These are phyloP conservation scores for Steinernema scapterisci DNA, from an alignment of 2,888 invertebrate species.

Conservation along the genomic window DNA sequence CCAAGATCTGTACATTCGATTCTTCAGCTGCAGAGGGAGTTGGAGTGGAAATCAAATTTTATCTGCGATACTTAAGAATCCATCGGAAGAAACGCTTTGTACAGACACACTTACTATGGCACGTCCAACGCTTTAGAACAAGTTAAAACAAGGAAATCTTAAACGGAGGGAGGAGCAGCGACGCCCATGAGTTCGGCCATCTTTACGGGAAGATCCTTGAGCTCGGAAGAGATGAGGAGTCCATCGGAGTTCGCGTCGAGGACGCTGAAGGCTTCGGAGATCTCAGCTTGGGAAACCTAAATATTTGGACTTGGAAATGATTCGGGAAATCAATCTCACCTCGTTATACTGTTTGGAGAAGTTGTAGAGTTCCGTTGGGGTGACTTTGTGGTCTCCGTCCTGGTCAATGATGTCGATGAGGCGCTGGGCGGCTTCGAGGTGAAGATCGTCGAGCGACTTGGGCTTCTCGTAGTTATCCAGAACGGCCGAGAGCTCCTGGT, in stretches of 20 bases:
- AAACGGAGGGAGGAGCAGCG: constrained; percentile 6
- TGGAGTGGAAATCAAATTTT: too few species aligned
- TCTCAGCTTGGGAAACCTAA: constrained; percentile 35
- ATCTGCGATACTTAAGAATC: too few species aligned
- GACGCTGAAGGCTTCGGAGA: constrained; percentile 38
- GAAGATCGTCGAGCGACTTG: constrained; percentile 43
- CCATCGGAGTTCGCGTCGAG: constrained; percentile 47
- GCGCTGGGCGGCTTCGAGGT: constrained; percentile 58
- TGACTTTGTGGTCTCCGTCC: constrained; percentile 55
- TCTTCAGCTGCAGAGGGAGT: too few species aligned
- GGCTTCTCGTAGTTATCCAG: constrained; percentile 36
- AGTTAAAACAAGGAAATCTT: not conserved
- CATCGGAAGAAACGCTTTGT: not conserved
- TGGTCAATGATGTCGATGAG: constrained; percentile 56
- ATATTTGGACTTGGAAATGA: not conserved
- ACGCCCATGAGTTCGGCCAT: constrained; percentile 39
- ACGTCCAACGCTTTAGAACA: constrained; percentile 1
- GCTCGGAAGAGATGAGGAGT: constrained; percentile 40
- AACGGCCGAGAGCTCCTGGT: constrained; percentile 52
- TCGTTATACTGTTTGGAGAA: constrained; percentile 52
- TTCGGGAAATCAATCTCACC: constrained; percentile 5
- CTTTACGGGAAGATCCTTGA: constrained; percentile 43
- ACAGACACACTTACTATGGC: constrained; percentile 13
- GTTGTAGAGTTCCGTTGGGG: constrained; percentile 48
- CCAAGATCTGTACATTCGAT: too few species aligned